phyloP scores from a whole-genome alignment of 2,888 invertebrate species.

The Andrena praecox region DNA sequence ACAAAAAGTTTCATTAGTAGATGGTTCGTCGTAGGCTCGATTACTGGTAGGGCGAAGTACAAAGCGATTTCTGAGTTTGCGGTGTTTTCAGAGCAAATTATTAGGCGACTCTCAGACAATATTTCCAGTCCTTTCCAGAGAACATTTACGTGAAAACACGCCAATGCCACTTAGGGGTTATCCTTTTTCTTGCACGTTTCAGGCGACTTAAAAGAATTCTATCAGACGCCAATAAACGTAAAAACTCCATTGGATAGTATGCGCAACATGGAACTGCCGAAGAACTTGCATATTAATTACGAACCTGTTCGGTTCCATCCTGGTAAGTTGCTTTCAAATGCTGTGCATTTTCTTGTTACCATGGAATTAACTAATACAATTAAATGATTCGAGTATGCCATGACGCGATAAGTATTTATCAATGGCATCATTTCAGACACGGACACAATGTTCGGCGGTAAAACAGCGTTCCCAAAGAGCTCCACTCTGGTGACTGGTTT shows the following conservation, averaged over 20 bases:
- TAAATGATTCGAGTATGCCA: background rate
- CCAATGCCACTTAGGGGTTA: background rate
- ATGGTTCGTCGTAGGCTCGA: too few species aligned
- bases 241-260: conserved; percentile 91
- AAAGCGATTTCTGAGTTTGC: too few species aligned
- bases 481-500: conserved; percentile 94
- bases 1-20: too few species aligned
- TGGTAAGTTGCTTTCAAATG: conserved; percentile 84
- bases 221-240: conserved; percentile 89
- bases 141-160: background rate
- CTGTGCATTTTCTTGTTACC: background rate
- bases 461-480: conserved; percentile 93
- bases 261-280: conserved; percentile 91
- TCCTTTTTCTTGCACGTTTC: conserved; percentile 62
- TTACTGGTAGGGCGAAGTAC: too few species aligned
- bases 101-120: too few species aligned
- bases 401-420: background rate
- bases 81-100: too few species aligned
- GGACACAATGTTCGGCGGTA: conserved; percentile 90
- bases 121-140: too few species aligned
- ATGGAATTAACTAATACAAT: too few species aligned
- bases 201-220: conserved; percentile 91
- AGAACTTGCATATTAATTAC: conserved; percentile 93
- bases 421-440: conserved; percentile 85
- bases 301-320: conserved; percentile 95